Evolutionary conservation across 1,140 invertebrate genomes (phyloP).

Genomic region (Stegodyphus mimosarum): DNA sequence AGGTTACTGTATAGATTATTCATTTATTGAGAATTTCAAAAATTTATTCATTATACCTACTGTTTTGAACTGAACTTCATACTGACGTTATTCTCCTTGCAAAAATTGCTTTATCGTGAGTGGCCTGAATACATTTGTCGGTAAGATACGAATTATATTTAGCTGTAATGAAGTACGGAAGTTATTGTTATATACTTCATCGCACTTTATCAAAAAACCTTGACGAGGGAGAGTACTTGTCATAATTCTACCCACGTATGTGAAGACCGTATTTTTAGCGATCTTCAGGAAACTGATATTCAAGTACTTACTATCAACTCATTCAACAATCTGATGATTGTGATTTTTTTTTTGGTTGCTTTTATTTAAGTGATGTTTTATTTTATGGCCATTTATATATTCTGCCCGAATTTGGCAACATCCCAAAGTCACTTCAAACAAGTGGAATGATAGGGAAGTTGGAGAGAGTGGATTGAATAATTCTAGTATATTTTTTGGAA

Average conservation of each 20-base stretch:
- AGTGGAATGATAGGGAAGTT: constrained; percentile 30
- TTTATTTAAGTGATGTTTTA: constrained; percentile 26
- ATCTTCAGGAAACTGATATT: constrained; percentile 8
- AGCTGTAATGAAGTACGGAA: no score
- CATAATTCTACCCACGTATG: not conserved
- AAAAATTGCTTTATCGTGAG: no score
- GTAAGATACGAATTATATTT: no score
- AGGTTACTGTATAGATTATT: no score
- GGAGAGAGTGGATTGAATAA: constrained; percentile 26
- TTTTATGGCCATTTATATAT: constrained; percentile 35
- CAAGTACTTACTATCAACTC: constrained; percentile 16
- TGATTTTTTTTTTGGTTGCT: not conserved
- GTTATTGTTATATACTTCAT: no score
- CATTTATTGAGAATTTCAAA: no score
- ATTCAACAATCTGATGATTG: constrained; percentile 29
- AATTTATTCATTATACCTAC: no score
- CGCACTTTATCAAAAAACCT: no score
- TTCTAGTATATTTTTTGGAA: constrained; percentile 28
- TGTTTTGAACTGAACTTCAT: no score
- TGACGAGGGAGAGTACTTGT: not conserved
- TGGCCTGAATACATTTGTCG: no score
- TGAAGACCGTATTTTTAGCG: constrained; percentile 35
- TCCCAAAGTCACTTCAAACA: constrained; percentile 43
- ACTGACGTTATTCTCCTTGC: no score
- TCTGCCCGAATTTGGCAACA: constrained; percentile 21